Conservation (phyloP, 2,888 invertebrate genomes). For the Loripinus fragilis region DNA sequence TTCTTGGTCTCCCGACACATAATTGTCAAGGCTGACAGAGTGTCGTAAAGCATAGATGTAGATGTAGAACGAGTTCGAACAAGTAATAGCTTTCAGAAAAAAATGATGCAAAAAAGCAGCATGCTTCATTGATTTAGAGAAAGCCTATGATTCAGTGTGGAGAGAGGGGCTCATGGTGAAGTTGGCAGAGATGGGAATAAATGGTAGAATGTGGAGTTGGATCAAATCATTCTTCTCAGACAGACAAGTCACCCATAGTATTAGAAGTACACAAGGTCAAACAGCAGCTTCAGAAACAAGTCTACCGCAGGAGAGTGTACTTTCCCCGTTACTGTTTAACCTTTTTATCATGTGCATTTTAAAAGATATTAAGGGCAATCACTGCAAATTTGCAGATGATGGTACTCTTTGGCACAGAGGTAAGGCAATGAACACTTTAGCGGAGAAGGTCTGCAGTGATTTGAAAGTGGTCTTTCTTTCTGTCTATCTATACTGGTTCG, state of each 20-base stretch:
- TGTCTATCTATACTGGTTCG: no score
- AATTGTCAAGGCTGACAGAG: no score
- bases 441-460: not conserved
- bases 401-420: no score
- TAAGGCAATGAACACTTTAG: not conserved
- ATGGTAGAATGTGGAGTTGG: constrained; percentile 31
- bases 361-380: not conserved
- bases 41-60: no score
- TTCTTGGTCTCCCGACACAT: no score
- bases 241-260: constrained; percentile 12
- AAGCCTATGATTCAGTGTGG: no score
- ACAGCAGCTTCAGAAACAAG: not conserved
- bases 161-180: no score
- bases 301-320: constrained; percentile 31
- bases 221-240: constrained; percentile 17
- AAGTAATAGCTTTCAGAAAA: no score
- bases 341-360: constrained; percentile 12
- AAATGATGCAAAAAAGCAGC: not conserved
- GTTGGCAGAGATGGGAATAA: no score
- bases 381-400: constrained; percentile 41
- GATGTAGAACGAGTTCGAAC: no score
- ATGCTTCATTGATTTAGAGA: no score
- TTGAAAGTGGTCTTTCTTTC: not conserved
- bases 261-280: not conserved
- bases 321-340: constrained; percentile 35